Evolutionary conservation across 2,113 vertebrate genomes (phyloP), one percentile per base, ranked within the genome.

Genomic region (Arothron firmamentum): DNA sequence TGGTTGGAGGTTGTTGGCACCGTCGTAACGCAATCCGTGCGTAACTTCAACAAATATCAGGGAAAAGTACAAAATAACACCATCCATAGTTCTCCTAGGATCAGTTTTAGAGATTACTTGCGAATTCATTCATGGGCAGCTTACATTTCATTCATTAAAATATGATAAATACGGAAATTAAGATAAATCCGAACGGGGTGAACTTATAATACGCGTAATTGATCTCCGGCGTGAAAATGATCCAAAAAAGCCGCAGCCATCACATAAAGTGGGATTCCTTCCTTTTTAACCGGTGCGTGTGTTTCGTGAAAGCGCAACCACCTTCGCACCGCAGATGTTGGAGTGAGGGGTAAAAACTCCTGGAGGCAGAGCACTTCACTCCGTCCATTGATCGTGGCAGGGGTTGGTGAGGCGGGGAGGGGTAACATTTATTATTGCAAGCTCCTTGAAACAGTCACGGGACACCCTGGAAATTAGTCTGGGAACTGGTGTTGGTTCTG

Each of bases 1-100:
- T 0, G 92, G 85, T 49, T 91, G 91, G 6, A 96, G 90, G 25
- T 79, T 79, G 63, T 6, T 82, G 57, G 54, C 14, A 55, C 45
- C 81, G 45, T 74, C 90, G 66, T 86, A 60, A 38, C 61, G 77
- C 23, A 88, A 61, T 0, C 79, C 56, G 0, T 54, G 28, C 43
- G 75, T 65, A 38, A 70, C 84, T 68, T 77, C 67, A 23, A 90
- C 78, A 73, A 88, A 67, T 70, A 88, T 18, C 2, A 89, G 19
- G 9, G 87, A 65, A 59, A 88, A 50, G 20, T 15, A 28, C 17
- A 79, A 74, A 45, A 82, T 9, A 17, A 81, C 18, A 18, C 58
- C 21, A 19, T 85, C 77, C 90, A 90, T 90, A 25, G 62, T 77
- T 71, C 25, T 21, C 63, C 43, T 59, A 53, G 9, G 47, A 46